These are phyloP conservation scores for Pseudopleuronectes americanus DNA, from an alignment of 2,797 vertebrate genomes.

Conservation along the genomic window DNA sequence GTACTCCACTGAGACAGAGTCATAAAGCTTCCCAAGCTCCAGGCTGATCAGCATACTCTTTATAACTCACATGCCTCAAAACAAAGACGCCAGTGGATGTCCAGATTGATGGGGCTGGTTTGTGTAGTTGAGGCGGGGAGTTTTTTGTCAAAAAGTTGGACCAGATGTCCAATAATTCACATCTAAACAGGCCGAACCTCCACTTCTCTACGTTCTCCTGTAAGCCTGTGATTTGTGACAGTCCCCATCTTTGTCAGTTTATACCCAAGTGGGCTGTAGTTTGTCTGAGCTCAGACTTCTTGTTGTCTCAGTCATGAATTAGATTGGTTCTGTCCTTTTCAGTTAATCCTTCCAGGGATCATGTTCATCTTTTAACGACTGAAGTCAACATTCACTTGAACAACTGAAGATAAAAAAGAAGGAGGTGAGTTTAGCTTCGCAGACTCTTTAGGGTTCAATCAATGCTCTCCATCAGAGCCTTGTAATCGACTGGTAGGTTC, in stretches of 20 bases:
- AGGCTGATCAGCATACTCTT: constrained; percentile 40
- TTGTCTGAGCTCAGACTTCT: constrained; percentile 41
- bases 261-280: constrained; percentile 34
- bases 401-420: not conserved
- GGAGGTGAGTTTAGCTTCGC: not conserved
- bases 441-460: constrained; percentile 4
- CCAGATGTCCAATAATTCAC: constrained; percentile 56
- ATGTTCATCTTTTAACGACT: constrained; percentile 1
- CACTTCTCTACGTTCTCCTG: constrained; percentile 39
- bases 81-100: constrained; percentile 49
- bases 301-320: constrained; percentile 49
- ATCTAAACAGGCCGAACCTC: constrained; percentile 17
- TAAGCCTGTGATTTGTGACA: constrained; percentile 54
- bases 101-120: constrained; percentile 34
- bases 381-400: constrained; percentile 27
- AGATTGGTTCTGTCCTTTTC: constrained; percentile 22
- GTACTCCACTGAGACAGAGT: constrained; percentile 30
- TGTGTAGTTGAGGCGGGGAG: constrained; percentile 35
- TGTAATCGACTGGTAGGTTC: not conserved
- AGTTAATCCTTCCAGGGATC: constrained; percentile 35
- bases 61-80: constrained; percentile 59
- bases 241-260: constrained; percentile 46
- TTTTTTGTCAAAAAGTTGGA: constrained; percentile 52
- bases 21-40: constrained; percentile 35
- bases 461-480: constrained; percentile 1